Base-by-base conservation (phyloP, 2,113 vertebrate genomes). In the Eulacestoma nigropectus region DNA sequence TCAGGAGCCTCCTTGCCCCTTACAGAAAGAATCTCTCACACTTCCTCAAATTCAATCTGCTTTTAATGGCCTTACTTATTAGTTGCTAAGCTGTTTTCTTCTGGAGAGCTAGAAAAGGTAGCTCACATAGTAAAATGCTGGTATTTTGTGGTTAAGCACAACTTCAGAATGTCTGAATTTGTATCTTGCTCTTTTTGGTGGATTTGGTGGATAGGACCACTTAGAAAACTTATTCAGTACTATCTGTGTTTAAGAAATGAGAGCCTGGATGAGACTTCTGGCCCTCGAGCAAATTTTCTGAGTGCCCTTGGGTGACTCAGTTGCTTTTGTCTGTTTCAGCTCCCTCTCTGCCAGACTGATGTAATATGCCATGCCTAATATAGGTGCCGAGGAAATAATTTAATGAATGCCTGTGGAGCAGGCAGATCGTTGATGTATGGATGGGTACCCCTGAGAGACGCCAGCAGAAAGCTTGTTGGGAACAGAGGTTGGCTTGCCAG, bases 261-360 rank as follows among this genome's bases (percentile, higher is more conserved):
- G 68, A 92, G 42, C 47, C 59, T 84, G 59, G 55, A 78, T 81
- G 90, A 84, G 64, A 63, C 84, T 84, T 85, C 69, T 90, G 88
- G 52, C 85, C 75, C 60, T 75, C 1, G 8, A 69, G 76, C 68
- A 46, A 42, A 30, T 84, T 88, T 70, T 84, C 75, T 70, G 67
- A 75, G 83, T 88, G 88, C 64, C 88, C 76, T 91, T 94, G 83
- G 27, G 64, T 92, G 90, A 93, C 83, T 95, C 76, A 81, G 76
- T 93, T 84, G 35, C 93, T 90, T 88, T 23, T 86, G 50, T 83
- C 50, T 55, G 35, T 83, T 67, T 95, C 82, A 93, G 46, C 50
- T 44, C 50, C 2, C 27, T 69, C 75, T 44, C 79, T 90, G 88
- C 85, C 92, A 86, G 44, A n/a, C 72, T 95, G 92, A 88, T 56